Evolutionary conservation across 2,113 vertebrate species (phyloP).

Genomic region (Melanotaenia duboulayi): DNA sequence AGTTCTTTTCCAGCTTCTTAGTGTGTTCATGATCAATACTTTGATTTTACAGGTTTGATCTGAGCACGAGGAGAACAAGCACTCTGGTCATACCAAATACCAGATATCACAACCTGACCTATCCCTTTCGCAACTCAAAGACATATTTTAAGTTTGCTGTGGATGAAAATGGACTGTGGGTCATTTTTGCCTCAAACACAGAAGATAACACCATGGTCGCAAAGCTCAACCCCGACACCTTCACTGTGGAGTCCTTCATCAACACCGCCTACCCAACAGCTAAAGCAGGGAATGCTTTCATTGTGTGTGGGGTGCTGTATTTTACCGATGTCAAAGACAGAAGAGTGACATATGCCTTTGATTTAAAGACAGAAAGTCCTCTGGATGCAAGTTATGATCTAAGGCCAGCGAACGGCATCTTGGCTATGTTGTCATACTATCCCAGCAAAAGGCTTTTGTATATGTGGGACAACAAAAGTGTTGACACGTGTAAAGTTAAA

Average conservation of each 20-base stretch:
- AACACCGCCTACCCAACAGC: slow-evolving; percentile 89
- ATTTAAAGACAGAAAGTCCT: slow-evolving; percentile 82
- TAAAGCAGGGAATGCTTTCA: slow-evolving; percentile 91
- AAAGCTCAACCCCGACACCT: slow-evolving; percentile 80
- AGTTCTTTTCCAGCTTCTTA: neutral
- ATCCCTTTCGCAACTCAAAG: slow-evolving; percentile 91
- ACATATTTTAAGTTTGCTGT: slow-evolving; percentile 91
- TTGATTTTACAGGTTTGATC: slow-evolving; percentile 80
- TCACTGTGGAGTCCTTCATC: slow-evolving; percentile 78
- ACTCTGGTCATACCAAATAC: slow-evolving; percentile 81
- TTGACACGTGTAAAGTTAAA: slow-evolving; percentile 86
- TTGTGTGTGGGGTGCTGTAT: slow-evolving; percentile 88
- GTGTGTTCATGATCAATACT: slow-evolving; percentile 3
- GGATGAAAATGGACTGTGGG: slow-evolving; percentile 91
- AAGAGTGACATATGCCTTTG: slow-evolving; percentile 87
- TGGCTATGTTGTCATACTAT: slow-evolving; percentile 92
- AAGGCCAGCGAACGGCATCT: slow-evolving; percentile 81
- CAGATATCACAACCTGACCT: slow-evolving; percentile 85
- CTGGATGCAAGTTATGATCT: slow-evolving; percentile 84
- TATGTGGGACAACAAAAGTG: slow-evolving; percentile 87
- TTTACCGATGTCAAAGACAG: slow-evolving; percentile 87
- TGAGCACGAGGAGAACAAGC: slow-evolving; percentile 73
- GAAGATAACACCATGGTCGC: slow-evolving; percentile 86
- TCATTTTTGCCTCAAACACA: slow-evolving; percentile 86
- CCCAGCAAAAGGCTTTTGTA: slow-evolving; percentile 82